phyloP scores from a whole-genome alignment of 2,888 invertebrate genomes.

The Tinea semifulvella region DNA sequence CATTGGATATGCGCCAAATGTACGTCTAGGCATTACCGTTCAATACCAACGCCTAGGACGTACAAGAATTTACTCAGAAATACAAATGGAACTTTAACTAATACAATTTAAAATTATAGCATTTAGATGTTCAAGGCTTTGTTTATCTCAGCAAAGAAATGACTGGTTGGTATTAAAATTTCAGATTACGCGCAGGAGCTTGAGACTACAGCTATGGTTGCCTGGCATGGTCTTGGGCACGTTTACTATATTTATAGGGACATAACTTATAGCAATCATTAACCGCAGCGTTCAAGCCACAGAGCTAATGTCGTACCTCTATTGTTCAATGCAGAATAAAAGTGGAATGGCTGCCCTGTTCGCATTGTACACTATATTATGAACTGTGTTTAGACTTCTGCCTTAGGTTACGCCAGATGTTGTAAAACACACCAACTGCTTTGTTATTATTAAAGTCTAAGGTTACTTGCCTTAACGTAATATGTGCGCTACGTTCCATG shows the following conservation, averaged over 20 bases:
- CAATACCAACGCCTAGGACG: conserved; percentile 8
- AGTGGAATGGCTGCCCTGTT: conserved; percentile 37
- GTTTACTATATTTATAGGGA: conserved; percentile 57
- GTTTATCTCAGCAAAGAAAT: not conserved
- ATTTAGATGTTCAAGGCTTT: not conserved
- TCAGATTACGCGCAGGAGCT: conserved; percentile 8
- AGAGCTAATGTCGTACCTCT: conserved; percentile 40
- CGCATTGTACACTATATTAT: conserved; percentile 25
- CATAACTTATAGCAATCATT: conserved; percentile 57
- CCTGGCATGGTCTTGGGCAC: conserved; percentile 54
- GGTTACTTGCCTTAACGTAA: no score
- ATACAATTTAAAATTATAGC: not conserved
- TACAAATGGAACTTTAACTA: no score
- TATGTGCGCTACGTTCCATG: no score
- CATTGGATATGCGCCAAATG: conserved; percentile 10
- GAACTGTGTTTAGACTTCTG: conserved; percentile 44
- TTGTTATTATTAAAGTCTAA: not conserved
- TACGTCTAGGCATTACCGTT: conserved; percentile 30
- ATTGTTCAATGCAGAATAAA: conserved; percentile 54
- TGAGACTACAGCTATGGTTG: conserved; percentile 1
- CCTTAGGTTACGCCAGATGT: conserved; percentile 16
- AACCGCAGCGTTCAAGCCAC: conserved; percentile 42
- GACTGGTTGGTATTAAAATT: not conserved
- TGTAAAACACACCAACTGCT: not conserved
- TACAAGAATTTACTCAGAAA: not conserved